These are phyloP conservation scores for Dasyornis broadbenti DNA, from an alignment of 2,113 vertebrate genomes.

Conservation along the genomic window DNA sequence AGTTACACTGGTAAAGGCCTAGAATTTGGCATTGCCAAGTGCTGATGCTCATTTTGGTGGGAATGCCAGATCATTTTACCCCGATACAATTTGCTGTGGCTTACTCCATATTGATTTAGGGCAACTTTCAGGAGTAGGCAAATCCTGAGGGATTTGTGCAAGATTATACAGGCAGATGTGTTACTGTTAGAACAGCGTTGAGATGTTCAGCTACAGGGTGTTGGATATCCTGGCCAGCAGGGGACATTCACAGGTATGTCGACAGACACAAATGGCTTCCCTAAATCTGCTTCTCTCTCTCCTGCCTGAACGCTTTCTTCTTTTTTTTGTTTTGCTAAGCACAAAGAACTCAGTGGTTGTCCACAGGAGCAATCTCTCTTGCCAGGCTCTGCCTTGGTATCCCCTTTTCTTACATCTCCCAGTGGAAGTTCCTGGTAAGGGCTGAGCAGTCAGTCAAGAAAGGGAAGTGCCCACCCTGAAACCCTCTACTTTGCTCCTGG, in stretches of 20 bases:
- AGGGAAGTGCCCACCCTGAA: not conserved
- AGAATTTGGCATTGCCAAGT: not conserved
- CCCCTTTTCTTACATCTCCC: not conserved
- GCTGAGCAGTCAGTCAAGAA: not conserved
- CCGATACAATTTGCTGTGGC: not conserved
- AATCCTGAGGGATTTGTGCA: not conserved
- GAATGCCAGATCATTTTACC: not conserved
- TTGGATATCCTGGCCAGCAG: not conserved
- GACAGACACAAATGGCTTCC: not conserved
- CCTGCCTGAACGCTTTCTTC: not conserved
- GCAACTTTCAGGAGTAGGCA: not conserved
- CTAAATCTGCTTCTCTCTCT: not conserved
- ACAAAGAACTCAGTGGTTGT: not conserved
- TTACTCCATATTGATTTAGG: not conserved
- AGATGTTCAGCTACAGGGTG: not conserved
- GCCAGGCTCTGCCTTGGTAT: not conserved
- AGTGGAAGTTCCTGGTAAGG: rapidly evolving
- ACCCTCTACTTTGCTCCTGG: not conserved
- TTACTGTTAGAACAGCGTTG: not conserved
- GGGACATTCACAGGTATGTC: not conserved
- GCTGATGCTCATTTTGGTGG: not conserved
- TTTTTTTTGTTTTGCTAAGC: not conserved
- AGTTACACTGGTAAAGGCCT: not conserved
- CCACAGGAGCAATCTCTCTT: rapidly evolving
- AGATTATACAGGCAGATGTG: not conserved